A percentile compares a stretch with the other conserved stretches of the same genome.
These are phyloP conservation scores for Corythornis madagascariensis DNA, from an alignment of 2,113 vertebrate species.

Conservation along the genomic window DNA sequence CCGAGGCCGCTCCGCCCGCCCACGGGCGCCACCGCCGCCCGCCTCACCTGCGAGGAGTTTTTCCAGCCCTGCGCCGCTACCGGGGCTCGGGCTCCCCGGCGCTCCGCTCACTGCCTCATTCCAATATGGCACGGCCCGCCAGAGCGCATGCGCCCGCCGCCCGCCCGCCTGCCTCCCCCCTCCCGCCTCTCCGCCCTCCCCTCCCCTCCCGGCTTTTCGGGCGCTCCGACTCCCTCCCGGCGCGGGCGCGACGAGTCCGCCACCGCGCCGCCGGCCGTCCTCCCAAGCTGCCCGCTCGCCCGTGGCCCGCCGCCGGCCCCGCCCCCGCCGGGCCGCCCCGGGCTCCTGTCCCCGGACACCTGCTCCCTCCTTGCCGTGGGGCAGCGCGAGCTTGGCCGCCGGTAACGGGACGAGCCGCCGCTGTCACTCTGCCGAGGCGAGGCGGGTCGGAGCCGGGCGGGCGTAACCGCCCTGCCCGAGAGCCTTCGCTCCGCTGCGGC, in stretches of 20 bases:
- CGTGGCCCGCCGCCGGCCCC: not conserved
- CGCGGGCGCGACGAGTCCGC: not conserved
- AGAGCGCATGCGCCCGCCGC: no score
- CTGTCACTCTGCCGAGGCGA: not conserved
- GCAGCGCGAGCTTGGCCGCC: not conserved
- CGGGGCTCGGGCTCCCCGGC: no score
- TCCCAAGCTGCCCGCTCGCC: not conserved
- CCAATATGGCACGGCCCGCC: no score
- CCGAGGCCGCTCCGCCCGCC: no score
- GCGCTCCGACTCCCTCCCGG: conserved; percentile 35
- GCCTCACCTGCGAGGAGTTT: no score
- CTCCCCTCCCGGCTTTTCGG: conserved; percentile 53
- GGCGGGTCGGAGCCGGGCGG: not conserved
- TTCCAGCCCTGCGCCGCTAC: no score
- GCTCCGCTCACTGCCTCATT: no score
- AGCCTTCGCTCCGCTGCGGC: not conserved
- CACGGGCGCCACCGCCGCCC: no score
- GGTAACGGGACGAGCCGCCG: not conserved
- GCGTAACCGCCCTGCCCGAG: not conserved
- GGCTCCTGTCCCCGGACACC: not conserved
- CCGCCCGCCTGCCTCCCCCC: not conserved
- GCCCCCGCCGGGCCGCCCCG: not conserved
- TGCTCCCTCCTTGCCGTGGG: not conserved
- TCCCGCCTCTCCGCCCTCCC: conserved; percentile 36
- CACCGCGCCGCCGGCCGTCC: not conserved